Percentiles rank a stretch among this genome's conserved stretches.
phyloP scores from a whole-genome alignment of 2,797 vertebrate genomes.

The Amphiprion clarkii region DNA sequence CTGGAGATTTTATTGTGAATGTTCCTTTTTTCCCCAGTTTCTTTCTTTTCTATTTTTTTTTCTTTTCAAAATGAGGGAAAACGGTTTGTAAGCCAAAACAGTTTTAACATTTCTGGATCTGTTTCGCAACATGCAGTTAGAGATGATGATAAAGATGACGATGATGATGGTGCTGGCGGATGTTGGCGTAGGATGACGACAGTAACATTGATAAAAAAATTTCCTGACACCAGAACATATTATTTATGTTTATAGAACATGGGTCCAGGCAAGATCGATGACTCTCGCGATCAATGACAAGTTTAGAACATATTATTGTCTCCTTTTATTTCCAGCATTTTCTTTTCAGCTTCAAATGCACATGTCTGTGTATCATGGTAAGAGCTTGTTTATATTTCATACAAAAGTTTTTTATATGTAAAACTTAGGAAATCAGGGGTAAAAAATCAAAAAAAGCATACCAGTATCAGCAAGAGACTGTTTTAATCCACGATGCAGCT shows the following conservation, averaged over 20 bases:
- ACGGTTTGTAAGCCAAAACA: conserved; percentile 88
- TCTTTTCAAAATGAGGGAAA: conserved; percentile 82
- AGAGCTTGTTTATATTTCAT: conserved; percentile 96
- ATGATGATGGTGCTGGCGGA: conserved; percentile 19
- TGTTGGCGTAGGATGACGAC: conserved; percentile 10
- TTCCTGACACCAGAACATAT: conserved; percentile 79
- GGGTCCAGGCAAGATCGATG: conserved; percentile 43
- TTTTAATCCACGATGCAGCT: conserved; percentile 61
- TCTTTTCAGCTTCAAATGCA: conserved; percentile 86
- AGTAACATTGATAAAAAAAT: conserved; percentile 31
- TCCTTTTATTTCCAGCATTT: conserved; percentile 67
- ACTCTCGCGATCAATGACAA: conserved; percentile 32
- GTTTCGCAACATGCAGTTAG: conserved; percentile 82
- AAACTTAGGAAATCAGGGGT: conserved; percentile 85
- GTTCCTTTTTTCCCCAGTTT: conserved; percentile 65
- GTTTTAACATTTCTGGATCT: conserved; percentile 86
- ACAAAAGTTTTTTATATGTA: conserved; percentile 91
- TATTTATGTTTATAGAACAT: conserved; percentile 87
- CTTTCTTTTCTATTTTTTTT: conserved; percentile 37
- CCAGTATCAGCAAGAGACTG: conserved; percentile 77
- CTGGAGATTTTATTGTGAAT: conserved; percentile 89
- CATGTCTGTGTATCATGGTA: conserved; percentile 78
- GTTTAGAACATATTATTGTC: conserved; percentile 67
- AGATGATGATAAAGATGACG: conserved; percentile 9
- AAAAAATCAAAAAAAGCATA: conserved; percentile 42